Percentiles rank a stretch among this genome's conserved stretches.
Conservation (phyloP, 2,888 invertebrate genomes). For the Drosophila seclusa region DNA sequence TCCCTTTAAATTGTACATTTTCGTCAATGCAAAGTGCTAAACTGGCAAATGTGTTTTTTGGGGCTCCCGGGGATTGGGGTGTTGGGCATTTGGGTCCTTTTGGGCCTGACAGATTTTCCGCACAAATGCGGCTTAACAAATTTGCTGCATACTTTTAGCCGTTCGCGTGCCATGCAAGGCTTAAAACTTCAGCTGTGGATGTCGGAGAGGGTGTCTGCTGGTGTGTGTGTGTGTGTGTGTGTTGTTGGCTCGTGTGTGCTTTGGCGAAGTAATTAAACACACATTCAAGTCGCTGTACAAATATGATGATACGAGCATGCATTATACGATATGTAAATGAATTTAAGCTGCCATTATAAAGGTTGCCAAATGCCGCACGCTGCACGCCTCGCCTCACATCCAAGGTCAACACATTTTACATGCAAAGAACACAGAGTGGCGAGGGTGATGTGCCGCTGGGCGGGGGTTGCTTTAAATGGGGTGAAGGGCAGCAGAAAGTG, state of each 20-base stretch:
- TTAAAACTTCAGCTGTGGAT: slow-evolving; percentile 42
- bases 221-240: slow-evolving; percentile 7
- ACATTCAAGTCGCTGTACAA: slow-evolving; percentile 63
- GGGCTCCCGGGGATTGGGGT: background rate
- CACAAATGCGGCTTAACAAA: slow-evolving; percentile 50
- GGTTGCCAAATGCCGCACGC: slow-evolving; percentile 46
- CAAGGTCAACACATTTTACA: slow-evolving; percentile 44
- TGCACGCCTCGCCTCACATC: slow-evolving; percentile 23
- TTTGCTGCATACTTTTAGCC: slow-evolving; percentile 48
- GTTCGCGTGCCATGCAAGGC: slow-evolving; percentile 41
- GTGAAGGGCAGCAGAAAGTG: slow-evolving; percentile 48
- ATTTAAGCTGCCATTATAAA: slow-evolving; percentile 63
- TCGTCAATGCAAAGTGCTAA: slow-evolving; percentile 7
- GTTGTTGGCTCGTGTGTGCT: slow-evolving; percentile 32
- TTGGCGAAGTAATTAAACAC: slow-evolving; percentile 63
- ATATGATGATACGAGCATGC: slow-evolving; percentile 57
- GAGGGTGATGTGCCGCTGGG: background rate
- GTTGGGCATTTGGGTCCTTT: background rate
- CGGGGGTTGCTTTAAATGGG: background rate
- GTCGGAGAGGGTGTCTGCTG: background rate
- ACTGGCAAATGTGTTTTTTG: background rate
- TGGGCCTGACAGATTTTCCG: slow-evolving; percentile 27
- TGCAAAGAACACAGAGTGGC: slow-evolving; percentile 3
- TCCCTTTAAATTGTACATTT: slow-evolving; percentile 7
- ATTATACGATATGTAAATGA: slow-evolving; percentile 67